Evolutionary conservation across 2,888 invertebrate species (phyloP).

Genomic region (Synanthedon andrenaeformis): DNA sequence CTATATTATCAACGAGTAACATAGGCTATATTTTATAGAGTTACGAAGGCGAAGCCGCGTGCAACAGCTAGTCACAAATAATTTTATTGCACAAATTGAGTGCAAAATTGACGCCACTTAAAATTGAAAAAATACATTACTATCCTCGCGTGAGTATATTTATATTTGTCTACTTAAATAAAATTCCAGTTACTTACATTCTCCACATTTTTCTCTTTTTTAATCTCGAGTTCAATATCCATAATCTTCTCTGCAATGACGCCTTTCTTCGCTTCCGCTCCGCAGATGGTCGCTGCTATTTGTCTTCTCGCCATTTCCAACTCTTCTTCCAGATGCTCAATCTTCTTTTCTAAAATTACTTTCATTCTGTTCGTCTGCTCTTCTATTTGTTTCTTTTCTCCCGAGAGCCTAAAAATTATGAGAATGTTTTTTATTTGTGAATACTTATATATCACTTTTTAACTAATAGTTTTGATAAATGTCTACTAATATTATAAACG

Average conservation of each 20-base stretch:
- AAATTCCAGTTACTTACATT: slow-evolving; percentile 16
- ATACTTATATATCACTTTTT: neutral
- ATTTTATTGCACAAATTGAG: no score
- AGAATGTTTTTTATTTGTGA: no score
- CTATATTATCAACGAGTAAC: no score
- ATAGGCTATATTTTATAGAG: no score
- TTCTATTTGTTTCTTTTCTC: slow-evolving; percentile 42
- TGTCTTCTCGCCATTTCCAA: slow-evolving; percentile 39
- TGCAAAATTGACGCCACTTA: no score
- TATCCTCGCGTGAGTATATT: no score
- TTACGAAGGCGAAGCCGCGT: no score
- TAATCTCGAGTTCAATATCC: slow-evolving; percentile 33
- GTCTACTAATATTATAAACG: no score
- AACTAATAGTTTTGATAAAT: neutral
- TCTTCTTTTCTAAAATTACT: slow-evolving; percentile 25
- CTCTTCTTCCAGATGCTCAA: slow-evolving; percentile 39
- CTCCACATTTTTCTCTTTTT: slow-evolving; percentile 27
- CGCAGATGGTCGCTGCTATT: slow-evolving; percentile 24
- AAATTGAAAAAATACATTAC: no score
- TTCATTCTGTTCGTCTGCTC: slow-evolving; percentile 23
- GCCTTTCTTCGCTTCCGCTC: slow-evolving; percentile 35
- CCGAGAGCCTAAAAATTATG: slow-evolving; percentile 32
- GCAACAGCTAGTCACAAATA: no score
- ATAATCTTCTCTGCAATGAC: slow-evolving; percentile 37
- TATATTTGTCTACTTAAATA: no score